These are phyloP conservation scores for Procapra przewalskii DNA, from an alignment of 2,113 vertebrate species.

Conservation along the genomic window DNA sequence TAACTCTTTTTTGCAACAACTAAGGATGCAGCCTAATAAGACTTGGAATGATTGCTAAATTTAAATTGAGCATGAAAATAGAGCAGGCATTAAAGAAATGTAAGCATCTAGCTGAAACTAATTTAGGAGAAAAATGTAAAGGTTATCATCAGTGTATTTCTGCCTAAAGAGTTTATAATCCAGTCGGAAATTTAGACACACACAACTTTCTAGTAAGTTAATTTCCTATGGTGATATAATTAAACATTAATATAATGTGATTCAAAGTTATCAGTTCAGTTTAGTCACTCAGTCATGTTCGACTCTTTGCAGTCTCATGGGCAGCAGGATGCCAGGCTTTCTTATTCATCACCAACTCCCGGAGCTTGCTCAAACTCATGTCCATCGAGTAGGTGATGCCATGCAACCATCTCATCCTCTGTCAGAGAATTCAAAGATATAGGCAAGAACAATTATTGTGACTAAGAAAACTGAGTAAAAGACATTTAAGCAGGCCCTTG, in stretches of 20 bases:
- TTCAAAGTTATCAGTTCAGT: not conserved
- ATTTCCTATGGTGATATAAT: not conserved
- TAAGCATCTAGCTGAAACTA: not conserved
- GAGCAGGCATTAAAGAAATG: not conserved
- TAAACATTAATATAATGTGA: not conserved
- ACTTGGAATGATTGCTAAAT: not conserved
- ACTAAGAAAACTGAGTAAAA: not conserved
- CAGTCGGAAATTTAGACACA: not conserved
- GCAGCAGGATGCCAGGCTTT: not conserved
- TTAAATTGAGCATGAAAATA: conserved; percentile 19
- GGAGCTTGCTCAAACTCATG: not conserved
- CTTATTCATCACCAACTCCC: not conserved
- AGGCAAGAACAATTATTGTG: not conserved
- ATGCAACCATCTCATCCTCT: not conserved
- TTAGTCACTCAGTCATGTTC: not conserved
- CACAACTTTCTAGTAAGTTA: not conserved
- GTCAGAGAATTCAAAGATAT: not conserved
- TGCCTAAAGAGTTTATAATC: not conserved
- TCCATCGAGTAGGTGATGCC: not conserved
- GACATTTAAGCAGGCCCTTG: not conserved
- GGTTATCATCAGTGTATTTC: not conserved
- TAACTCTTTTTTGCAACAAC: not conserved
- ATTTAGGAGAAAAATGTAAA: not conserved
- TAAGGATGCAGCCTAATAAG: not conserved
- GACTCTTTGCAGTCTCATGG: not conserved